Base-by-base conservation (phyloP, 1,140 invertebrate species). In the Drosophila parvula region DNA sequence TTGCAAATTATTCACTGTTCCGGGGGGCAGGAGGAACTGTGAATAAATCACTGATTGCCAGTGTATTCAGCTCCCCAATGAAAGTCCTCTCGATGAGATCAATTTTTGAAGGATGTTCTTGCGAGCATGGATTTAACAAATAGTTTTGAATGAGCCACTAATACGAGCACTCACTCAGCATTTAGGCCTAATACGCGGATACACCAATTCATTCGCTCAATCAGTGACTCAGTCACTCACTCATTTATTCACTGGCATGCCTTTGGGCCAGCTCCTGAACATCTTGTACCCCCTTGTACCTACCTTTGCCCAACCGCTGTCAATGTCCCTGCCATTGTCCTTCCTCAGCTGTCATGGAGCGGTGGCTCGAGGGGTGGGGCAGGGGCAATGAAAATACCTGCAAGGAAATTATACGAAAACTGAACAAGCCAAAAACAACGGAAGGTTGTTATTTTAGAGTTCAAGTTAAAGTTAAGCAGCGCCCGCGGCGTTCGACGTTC, bases 391-490 rank as follows among this genome's bases (percentile, higher is more conserved):
- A 86, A 88, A 86, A 85, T 85, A 85, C 81, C 83, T 83, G 83
- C 79, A 80, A 88, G 81, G 68, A 85, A 85, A 85, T 85, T 85
- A 86, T 83, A 83, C 79, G 73, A 88, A 86, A 86, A 88, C 83
- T 86, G 83, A 88, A 78, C 83, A 78, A 89, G 80, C 84, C 80
- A 88, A 88, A 89, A 88, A 88, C 76, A 79, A 79, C 65, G 67
- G 58, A 77, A 79, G 77, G 45, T 69, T 88, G 83, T 89, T 88
- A 89, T 88, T 89, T 89, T 88, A 88, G 83, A 88, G 84, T 88
- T 88, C 84, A 88, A 88, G 83, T 88, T 88, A 88, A 88, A 88
- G 83, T 88, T 88, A 88, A 88, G 83, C 80, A 89, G 84, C 69
- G 84, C 83, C 80, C 56, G 65, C 62, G 69, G 83, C 73, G 28